Evolutionary conservation across 2,888 invertebrate genomes (phyloP).

Genomic region (Eueremaeus valkanovi): DNA sequence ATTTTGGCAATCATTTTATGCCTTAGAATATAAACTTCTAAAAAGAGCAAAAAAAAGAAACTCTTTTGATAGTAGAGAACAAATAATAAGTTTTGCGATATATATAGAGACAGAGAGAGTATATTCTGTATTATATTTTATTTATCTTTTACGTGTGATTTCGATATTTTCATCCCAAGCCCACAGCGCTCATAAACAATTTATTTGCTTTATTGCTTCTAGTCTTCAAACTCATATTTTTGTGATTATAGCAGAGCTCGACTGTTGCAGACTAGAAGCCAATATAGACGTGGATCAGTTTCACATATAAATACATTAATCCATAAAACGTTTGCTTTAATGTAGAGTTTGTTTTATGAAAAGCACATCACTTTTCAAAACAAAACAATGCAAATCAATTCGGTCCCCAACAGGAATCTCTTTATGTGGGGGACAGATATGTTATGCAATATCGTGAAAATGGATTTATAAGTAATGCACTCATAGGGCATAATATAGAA

Average conservation of each 20-base stretch:
- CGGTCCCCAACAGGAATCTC: not conserved
- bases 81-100: not conserved
- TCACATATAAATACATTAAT: conserved; percentile 6
- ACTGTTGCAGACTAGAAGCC: not conserved
- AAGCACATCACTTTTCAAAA: not conserved
- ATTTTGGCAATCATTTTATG: conserved; percentile 1
- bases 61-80: not conserved
- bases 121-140: not conserved
- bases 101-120: not conserved
- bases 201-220: conserved; percentile 15
- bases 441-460: not conserved
- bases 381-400: not conserved
- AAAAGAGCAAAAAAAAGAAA: not conserved
- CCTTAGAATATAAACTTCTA: not conserved
- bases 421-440: not conserved
- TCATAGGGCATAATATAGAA: conserved; percentile 5
- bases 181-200: conserved; percentile 21
- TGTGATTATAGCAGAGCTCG: not conserved
- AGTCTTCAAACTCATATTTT: conserved; percentile 17
- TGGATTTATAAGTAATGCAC: conserved; percentile 33
- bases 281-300: not conserved
- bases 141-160: conserved; percentile 24
- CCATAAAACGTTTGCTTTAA: conserved; percentile 30
- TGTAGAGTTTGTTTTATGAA: conserved; percentile 8
- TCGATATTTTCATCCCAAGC: not conserved